Base-by-base conservation (phyloP, 2,888 invertebrate species). In the Ernsta delagoae region DNA sequence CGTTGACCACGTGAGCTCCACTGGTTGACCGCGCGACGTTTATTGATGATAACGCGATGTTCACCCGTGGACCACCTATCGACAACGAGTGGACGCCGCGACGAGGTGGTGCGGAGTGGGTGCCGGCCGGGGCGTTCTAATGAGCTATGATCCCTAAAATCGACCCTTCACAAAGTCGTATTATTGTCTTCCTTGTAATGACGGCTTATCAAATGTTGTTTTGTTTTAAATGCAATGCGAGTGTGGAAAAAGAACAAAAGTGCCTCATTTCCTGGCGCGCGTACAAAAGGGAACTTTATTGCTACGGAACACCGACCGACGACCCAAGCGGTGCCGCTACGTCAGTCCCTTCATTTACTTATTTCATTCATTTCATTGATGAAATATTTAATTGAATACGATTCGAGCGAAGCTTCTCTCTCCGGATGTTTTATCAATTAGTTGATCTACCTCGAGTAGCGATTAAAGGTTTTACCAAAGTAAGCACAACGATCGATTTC, bases 371-470 rank as follows among this genome's bases (percentile, higher is more conserved):
- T 70, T 72, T 67, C 41, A 62, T 70, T 72, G 56, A 70, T 71
- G 69, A 64, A 66, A 70, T 64, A 70, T 73, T 70, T 70, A 72
- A 75, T 74, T 74, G 65, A 70, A 72, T 39, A 24, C 48, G 72
- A 56, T 39, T 61, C 31, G 59, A 59, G 48, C 7, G 59, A n/a
- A 59, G 12, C 31, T 65, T 39, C 60, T 67, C 62, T 54, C 54
- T 59, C 43, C 69, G 54, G 60, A 66, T 60, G 60, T 53, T 66
- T 65, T 56, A 70, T 69, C 66, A 65, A 68, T 66, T 59, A 68
- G 24, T 59, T 63, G 62, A 71, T 70, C 53, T 39, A 65, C 24
- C 39, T 62, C 9, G 8, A 39, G 11, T 16, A 34, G 4, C 12
- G 11, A 8, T 41, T 41, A 9, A 34, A 34, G 16, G 9, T 11